Conservation (phyloP, 2,888 invertebrate species). For the Sycophila texana region DNA sequence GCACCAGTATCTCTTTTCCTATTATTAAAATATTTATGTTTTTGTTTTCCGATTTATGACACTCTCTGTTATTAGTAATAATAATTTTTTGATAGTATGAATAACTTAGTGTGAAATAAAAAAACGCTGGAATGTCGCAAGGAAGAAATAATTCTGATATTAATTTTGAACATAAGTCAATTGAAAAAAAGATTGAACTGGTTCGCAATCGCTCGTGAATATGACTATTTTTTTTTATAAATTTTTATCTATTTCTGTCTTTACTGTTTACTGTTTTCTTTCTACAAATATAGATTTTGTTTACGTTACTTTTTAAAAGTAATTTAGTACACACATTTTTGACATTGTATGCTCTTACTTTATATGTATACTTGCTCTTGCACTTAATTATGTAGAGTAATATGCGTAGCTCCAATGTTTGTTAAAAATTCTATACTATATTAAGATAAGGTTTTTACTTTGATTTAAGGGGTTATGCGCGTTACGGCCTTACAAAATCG, state of each 20-base stretch:
- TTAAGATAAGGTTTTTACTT: conserved; percentile 38
- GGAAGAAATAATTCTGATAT: conserved; percentile 25
- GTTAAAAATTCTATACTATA: conserved; percentile 43
- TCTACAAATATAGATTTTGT: too few relatives aligned
- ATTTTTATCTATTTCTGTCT: neutral
- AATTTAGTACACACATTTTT: conserved; percentile 8
- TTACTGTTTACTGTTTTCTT: neutral
- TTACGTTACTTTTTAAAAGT: conserved; percentile 17
- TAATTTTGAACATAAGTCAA: neutral
- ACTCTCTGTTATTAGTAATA: conserved; percentile 8
- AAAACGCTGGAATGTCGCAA: conserved; percentile 49
- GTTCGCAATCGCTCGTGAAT: conserved; percentile 22
- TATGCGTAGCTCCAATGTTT: conserved; percentile 33
- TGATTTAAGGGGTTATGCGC: conserved; percentile 37
- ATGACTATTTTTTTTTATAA: conserved; percentile 4
- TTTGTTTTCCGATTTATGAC: neutral
- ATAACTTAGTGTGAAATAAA: neutral
- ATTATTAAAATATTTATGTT: conserved; percentile 1
- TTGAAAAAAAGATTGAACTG: conserved; percentile 2
- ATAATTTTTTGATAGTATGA: neutral
- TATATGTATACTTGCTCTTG: conserved; percentile 25
- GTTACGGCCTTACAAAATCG: conserved; percentile 59
- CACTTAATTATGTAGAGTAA: conserved; percentile 31
- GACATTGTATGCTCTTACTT: conserved; percentile 39
- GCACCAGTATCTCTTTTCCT: neutral